These are phyloP conservation scores for Desmodus rotundus DNA, from an alignment of 2,113 vertebrate species.

Conservation along the genomic window DNA sequence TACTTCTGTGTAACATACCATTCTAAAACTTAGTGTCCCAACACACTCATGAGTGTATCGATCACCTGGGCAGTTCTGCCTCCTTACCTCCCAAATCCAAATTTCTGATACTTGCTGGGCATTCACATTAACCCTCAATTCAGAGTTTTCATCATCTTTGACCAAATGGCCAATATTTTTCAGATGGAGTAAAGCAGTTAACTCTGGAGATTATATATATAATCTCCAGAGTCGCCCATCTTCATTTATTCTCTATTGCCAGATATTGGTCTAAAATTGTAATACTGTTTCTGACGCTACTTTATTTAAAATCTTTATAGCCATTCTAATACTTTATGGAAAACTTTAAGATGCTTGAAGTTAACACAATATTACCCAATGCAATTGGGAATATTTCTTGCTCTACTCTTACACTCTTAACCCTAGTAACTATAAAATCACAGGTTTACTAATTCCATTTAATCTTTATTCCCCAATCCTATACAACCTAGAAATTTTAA, in stretches of 20 bases:
- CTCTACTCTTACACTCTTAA: neutral
- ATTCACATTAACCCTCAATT: neutral
- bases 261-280: neutral
- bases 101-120: neutral
- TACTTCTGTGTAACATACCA: neutral
- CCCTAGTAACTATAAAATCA: neutral
- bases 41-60: neutral
- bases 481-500: neutral
- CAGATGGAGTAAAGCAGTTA: neutral
- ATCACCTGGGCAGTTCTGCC: fast-evolving
- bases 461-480: neutral
- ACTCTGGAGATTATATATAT: too few species aligned
- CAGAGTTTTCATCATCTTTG: neutral
- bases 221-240: neutral
- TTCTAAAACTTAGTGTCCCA: neutral
- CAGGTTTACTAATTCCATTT: neutral
- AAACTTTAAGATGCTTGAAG: neutral
- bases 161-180: neutral
- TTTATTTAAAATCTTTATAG: neutral
- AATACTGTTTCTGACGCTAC: neutral
- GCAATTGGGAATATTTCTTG: neutral
- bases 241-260: neutral
- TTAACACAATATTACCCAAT: neutral
- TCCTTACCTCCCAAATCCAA: neutral
- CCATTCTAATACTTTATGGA: neutral